phyloP scores from a whole-genome alignment of 2,888 invertebrate species.

The Temnothorax rugatulus region DNA sequence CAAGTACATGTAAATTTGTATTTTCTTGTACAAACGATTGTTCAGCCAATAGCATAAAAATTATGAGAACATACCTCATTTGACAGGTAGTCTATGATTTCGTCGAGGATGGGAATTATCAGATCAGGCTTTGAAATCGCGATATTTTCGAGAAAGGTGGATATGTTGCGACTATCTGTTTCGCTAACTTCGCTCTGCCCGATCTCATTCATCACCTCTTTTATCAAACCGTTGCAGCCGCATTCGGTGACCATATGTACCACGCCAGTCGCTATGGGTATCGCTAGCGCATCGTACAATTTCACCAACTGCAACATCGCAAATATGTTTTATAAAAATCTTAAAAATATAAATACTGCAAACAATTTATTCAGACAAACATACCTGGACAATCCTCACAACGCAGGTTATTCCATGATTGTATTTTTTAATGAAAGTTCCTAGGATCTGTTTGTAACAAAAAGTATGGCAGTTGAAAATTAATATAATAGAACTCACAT shows the following conservation, averaged over 20 bases:
- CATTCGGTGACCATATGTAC: slow-evolving; percentile 90
- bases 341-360: slow-evolving; percentile 14
- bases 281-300: slow-evolving; percentile 91
- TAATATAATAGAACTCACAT: neutral
- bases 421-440: slow-evolving; percentile 93
- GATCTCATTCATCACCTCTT: slow-evolving; percentile 92
- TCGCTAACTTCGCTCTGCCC: slow-evolving; percentile 90
- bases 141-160: slow-evolving; percentile 81
- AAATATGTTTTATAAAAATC: slow-evolving; percentile 75
- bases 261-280: slow-evolving; percentile 91
- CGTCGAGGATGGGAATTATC: slow-evolving; percentile 80
- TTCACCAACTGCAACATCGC: slow-evolving; percentile 90
- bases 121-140: slow-evolving; percentile 76
- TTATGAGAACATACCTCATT: slow-evolving; percentile 77
- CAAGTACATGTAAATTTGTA: neutral
- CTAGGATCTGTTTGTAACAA: slow-evolving; percentile 90
- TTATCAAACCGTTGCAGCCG: slow-evolving; percentile 90
- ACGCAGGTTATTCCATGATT: slow-evolving; percentile 94
- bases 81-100: slow-evolving; percentile 79
- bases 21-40: neutral
- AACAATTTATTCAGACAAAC: slow-evolving; percentile 66
- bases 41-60: neutral
- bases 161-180: slow-evolving; percentile 84
- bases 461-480: slow-evolving; percentile 26
- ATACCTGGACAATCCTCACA: slow-evolving; percentile 89